phyloP scores from a whole-genome alignment of 2,113 vertebrate species.

The Mola mola region DNA sequence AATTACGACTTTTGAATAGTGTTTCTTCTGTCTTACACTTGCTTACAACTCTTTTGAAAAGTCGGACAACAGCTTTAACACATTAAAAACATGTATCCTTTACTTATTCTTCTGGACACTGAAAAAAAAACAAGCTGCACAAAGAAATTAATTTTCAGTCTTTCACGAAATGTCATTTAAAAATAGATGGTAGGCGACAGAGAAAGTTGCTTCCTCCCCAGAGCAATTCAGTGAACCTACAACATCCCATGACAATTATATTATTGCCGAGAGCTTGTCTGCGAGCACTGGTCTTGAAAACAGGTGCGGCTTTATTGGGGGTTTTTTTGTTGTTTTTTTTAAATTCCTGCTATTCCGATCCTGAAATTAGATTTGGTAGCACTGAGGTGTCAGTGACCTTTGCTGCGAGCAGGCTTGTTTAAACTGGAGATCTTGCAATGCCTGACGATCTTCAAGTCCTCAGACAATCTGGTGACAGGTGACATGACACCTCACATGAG shows the following conservation, averaged over 20 bases:
- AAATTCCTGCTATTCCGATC: conserved; percentile 33
- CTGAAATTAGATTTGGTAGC: conserved; percentile 62
- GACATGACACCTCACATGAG: conserved; percentile 46
- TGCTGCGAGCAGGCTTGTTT: conserved; percentile 50
- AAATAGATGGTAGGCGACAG: no score
- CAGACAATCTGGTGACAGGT: conserved; percentile 41
- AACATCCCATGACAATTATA: neutral
- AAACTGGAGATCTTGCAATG: conserved; percentile 51
- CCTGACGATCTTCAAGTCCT: conserved; percentile 44
- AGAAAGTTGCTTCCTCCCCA: no score
- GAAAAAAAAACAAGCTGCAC: no score
- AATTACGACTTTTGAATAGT: no score
- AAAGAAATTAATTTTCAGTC: no score
- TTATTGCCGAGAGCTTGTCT: neutral
- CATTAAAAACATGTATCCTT: no score
- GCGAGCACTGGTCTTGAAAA: conserved; percentile 3
- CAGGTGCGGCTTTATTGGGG: conserved; percentile 10
- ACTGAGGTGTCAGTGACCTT: conserved; percentile 62
- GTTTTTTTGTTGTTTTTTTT: conserved; percentile 23
- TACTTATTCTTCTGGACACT: no score
- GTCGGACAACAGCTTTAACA: no score
- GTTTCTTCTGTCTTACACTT: no score
- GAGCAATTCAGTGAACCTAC: conserved; percentile 1
- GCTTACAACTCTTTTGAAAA: no score
- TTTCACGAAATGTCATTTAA: no score